These are phyloP conservation scores for Martes flavigula DNA, from an alignment of 2,797 vertebrate species.

Conservation along the genomic window DNA sequence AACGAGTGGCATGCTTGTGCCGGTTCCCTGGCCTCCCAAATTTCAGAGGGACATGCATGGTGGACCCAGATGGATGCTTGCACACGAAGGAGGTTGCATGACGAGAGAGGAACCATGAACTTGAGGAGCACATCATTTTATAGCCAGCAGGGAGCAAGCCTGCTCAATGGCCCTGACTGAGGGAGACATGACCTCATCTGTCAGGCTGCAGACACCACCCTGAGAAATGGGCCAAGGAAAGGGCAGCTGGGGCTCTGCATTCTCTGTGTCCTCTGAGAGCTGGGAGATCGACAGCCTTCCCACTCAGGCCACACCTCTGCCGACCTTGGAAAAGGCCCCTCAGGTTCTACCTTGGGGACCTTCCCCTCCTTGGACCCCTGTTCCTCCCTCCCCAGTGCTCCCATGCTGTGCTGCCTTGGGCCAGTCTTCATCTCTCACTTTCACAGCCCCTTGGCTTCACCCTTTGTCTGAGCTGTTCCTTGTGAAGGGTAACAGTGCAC, in stretches of 20 bases:
- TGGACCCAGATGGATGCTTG: neutral
- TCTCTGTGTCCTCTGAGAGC: fast-evolving
- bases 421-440: neutral
- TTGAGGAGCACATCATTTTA: neutral
- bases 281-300: fast-evolving
- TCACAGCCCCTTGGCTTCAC: neutral
- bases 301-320: fast-evolving
- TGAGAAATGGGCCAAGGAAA: neutral
- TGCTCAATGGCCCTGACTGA: neutral
- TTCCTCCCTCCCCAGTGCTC: neutral
- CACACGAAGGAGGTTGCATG: neutral
- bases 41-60: too few species aligned
- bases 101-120: neutral
- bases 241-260: neutral
- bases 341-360: neutral
- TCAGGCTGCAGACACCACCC: neutral
- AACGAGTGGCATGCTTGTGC: neutral
- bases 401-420: neutral
- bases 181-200: neutral
- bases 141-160: neutral
- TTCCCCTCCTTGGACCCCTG: neutral
- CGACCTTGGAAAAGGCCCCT: fast-evolving
- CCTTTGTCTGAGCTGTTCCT: neutral
- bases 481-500: neutral
- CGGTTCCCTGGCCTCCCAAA: neutral